Percentiles rank a stretch among this genome's conserved stretches.
Conservation (phyloP, 2,113 vertebrate species). For the Neofelis nebulosa region DNA sequence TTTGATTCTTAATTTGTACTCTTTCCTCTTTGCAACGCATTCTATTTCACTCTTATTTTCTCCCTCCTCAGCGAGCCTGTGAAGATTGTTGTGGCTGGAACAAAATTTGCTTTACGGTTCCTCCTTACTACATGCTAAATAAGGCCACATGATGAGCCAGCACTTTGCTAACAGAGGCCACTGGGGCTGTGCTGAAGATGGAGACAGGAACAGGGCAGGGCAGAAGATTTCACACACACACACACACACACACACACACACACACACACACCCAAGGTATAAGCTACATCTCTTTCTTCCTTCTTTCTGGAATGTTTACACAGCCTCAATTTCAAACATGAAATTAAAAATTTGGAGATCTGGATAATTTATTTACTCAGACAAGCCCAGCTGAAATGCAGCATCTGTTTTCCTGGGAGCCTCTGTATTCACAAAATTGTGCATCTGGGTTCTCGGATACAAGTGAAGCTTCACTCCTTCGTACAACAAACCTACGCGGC, state of each 20-base stretch:
- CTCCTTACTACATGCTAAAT: neutral
- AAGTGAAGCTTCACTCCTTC: neutral
- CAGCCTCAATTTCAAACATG: constrained; percentile 80
- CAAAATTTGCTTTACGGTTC: neutral
- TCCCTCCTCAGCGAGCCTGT: neutral
- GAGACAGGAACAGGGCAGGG: too few species aligned
- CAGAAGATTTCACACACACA: too few species aligned
- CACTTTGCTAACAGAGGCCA: neutral
- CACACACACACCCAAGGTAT: too few species aligned
- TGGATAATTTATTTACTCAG: constrained; percentile 82
- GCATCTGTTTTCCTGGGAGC: constrained; percentile 79
- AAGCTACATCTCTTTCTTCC: neutral
- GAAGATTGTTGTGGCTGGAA: neutral
- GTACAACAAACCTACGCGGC: neutral
- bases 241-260: too few species aligned
- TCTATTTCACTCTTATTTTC: neutral
- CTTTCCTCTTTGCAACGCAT: neutral
- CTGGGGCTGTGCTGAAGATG: neutral
- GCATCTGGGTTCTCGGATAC: constrained; percentile 17
- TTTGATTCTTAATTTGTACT: neutral
- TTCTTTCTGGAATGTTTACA: constrained; percentile 79
- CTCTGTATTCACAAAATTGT: constrained; percentile 50
- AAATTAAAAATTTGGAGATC: constrained; percentile 76
- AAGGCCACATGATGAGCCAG: neutral
- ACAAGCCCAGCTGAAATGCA: constrained; percentile 65